Evolutionary conservation across 2,888 invertebrate species (phyloP).

Genomic region (Agrochola circellaris): DNA sequence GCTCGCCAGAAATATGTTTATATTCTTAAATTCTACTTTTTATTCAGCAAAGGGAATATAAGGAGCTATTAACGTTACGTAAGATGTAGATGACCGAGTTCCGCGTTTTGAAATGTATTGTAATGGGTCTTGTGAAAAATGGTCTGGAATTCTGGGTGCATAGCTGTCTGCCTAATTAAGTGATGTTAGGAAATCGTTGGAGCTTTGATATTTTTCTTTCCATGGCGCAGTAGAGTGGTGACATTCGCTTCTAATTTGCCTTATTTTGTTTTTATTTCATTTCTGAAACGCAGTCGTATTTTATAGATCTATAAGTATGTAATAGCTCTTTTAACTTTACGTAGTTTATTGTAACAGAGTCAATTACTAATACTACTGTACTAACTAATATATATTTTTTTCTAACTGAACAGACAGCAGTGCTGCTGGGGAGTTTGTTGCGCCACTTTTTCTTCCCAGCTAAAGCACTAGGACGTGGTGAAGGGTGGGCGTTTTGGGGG

Average conservation of each 20-base stretch:
- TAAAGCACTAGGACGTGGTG: no score
- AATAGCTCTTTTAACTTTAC: no score
- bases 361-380: no score
- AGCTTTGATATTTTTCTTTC: conserved; percentile 27
- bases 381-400: no score
- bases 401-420: no score
- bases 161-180: conserved; percentile 27
- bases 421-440: no score
- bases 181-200: conserved; percentile 21
- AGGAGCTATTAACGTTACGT: conserved; percentile 45
- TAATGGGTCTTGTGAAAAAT: conserved; percentile 53
- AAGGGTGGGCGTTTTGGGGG: no score
- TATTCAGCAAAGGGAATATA: conserved; percentile 47
- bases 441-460: no score
- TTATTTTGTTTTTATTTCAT: neutral
- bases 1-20: conserved; percentile 50
- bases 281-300: no score
- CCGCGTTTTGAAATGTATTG: conserved; percentile 50
- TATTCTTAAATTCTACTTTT: conserved; percentile 53
- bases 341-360: no score
- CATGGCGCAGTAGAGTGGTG: neutral
- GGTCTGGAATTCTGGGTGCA: conserved; percentile 21
- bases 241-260: neutral
- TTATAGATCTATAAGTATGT: no score
- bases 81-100: conserved; percentile 38